Evolutionary conservation across 1,140 invertebrate genomes (phyloP), one percentile per base, ranked within the genome.

Genomic region (Calosoma granatense): DNA sequence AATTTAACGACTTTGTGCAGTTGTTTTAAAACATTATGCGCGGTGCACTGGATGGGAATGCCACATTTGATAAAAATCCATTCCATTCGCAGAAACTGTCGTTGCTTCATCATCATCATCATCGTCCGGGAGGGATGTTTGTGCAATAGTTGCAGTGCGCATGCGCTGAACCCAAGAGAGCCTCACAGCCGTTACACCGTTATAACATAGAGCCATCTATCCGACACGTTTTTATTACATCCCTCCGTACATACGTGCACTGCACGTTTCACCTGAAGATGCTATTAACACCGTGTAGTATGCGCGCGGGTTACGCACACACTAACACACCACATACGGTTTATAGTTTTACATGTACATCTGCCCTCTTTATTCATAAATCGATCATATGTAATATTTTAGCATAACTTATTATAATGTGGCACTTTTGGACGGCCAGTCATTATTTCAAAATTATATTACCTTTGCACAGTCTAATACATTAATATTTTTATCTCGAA

Each of bases 1-100:
- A 63, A 47, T 69, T 67, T 67, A 67, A 67, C 66, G 67, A 67
- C 66, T 65, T 60, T 67, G 59, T 66, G 67, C 65, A 65, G 67
- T 69, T 67, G 67, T 69, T 69, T 67, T 61, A 63, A 68, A 69
- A 66, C 63, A 65, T 65, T 64, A 61, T 60, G 55, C 56, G 56
- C 58, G 51, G 56, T 52, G 30, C 41, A 47, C 6, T 52, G 53
- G 56, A 54, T 56, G 54, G 30, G 54, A 57, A 55, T 59, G 61
- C 56, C 41, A 22, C 53, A 56, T 64, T 63, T 61, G 58, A 63
- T 63, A 63, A 64, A 63, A 61, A 63, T 59, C 41, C 41, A 47
- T 47, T 47, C 41, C 41, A 47, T 47, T 47, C 41, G 41, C 41
- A 47, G 41, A 47, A 47, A 47, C 9, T 47, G 17, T 47, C 41